Base-by-base conservation (phyloP, 2,797 vertebrate species). In the Poeciliopsis turneri region DNA sequence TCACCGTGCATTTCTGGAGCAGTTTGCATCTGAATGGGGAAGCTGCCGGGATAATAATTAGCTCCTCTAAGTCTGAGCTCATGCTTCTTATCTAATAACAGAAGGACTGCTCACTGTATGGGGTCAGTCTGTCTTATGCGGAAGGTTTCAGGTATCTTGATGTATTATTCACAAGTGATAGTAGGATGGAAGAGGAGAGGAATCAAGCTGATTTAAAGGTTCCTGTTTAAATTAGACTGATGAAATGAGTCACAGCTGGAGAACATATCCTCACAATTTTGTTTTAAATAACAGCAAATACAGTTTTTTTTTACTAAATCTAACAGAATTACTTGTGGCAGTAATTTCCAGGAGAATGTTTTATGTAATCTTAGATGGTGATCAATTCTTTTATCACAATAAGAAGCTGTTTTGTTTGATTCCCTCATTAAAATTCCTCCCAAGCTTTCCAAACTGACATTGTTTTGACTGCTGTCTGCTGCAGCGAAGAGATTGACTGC, bases 381-480 rank as follows among this genome's bases (percentile, higher is more conserved):
- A 64, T n/a, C 9, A 15, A 10, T 64, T 64, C 4, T 66, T 66
- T 66, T 33, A 23, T 39, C 61, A 66, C 16, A 23, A 66, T 66
- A 23, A 66, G 16, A 8, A 36, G 33, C 8, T 30, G 7, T 20
- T 66, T 8, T 8, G 61, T 36, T 36, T 64, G 61, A 64, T 13
- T 64, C 61, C 61, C 15, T 66, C 61, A 36, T 66, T 66, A 20
- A 66, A 20, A 66, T 66, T 39, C 61, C 33, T 18, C 33, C 61
- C 18, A 66, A 3, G 61, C 0, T 66, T 30, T 66, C 18, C 61
- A 11, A 9, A 20, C 61, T 66, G 33, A 20, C 61, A 66, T 23
- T 66, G 61, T 66, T 33, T 66, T 20, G 61, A 66, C 61, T 39
- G 61, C 61, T 39, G 61, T 66, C 33, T 33, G 59, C 28, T 61